A percentile compares a stretch with the other conserved stretches of the same genome.
phyloP scores from a whole-genome alignment of 2,797 vertebrate species.

The Diglossa cyanea region DNA sequence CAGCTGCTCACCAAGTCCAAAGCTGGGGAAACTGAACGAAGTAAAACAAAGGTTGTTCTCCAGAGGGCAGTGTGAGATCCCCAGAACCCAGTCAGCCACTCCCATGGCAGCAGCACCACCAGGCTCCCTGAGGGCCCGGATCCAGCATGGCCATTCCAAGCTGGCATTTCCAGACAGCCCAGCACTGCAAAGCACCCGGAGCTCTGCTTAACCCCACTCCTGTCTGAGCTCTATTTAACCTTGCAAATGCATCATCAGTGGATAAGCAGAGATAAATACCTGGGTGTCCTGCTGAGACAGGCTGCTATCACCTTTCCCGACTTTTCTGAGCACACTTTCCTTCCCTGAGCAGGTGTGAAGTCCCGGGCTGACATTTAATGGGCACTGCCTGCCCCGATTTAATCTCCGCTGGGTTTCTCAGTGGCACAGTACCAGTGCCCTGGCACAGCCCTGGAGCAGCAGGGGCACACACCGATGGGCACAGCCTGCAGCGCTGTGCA shows the following conservation, averaged over 20 bases:
- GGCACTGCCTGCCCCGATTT: neutral
- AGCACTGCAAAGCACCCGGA: neutral
- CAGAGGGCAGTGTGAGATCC: neutral
- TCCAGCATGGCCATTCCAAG: accelerated
- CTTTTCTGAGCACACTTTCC: neutral
- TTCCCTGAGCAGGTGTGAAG: neutral
- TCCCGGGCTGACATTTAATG: accelerated
- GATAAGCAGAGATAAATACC: slow-evolving; percentile 17
- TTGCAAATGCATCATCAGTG: neutral
- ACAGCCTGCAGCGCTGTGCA: accelerated
- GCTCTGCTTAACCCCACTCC: neutral
- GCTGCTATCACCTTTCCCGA: neutral
- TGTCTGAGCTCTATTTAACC: neutral
- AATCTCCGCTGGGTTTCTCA: neutral
- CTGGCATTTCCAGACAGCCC: neutral
- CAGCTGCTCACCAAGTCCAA: neutral
- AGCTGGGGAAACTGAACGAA: neutral
- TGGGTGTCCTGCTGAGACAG: neutral
- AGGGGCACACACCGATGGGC: accelerated
- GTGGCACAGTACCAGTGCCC: neutral
- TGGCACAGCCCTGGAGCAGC: neutral
- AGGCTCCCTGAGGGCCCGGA: neutral
- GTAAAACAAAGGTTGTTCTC: neutral
- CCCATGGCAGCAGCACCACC: accelerated
- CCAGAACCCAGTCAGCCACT: neutral